phyloP scores from a whole-genome alignment of 1,140 invertebrate species.

The Olivierus martensii region DNA sequence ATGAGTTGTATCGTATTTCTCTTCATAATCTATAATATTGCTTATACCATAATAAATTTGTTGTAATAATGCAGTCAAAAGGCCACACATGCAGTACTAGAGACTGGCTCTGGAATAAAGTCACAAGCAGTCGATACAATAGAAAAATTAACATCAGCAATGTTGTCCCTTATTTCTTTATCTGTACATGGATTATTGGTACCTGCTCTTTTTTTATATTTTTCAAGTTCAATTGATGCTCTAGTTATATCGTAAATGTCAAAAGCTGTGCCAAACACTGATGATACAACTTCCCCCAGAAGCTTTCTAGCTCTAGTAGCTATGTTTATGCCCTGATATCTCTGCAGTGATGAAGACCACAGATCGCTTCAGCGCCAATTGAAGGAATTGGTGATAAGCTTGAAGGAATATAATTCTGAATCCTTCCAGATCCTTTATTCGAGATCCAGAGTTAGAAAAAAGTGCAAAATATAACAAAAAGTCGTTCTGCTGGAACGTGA shows the following conservation, averaged over 20 bases:
- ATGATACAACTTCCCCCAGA: not conserved
- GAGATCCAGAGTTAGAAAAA: no score
- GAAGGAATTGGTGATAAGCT: no score
- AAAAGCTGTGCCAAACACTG: not conserved
- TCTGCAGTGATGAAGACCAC: no score
- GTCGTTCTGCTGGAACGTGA: no score
- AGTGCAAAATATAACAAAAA: no score
- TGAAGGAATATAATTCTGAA: no score
- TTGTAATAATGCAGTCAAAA: not conserved
- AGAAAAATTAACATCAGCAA: not conserved
- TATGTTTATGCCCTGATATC: not conserved
- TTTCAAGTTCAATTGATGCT: not conserved
- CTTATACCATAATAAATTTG: not conserved
- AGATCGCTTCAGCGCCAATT: no score
- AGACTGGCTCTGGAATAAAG: not conserved
- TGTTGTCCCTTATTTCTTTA: not conserved
- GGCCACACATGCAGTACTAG: not conserved
- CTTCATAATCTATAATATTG: not conserved
- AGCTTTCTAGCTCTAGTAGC: not conserved
- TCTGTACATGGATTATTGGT: not conserved
- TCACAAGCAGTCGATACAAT: not conserved
- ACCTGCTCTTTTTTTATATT: not conserved
- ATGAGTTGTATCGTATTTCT: not conserved
- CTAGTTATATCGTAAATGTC: not conserved
- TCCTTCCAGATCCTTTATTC: no score